Base-by-base conservation (phyloP, 2,113 vertebrate genomes). In the Crotalus helleri region DNA sequence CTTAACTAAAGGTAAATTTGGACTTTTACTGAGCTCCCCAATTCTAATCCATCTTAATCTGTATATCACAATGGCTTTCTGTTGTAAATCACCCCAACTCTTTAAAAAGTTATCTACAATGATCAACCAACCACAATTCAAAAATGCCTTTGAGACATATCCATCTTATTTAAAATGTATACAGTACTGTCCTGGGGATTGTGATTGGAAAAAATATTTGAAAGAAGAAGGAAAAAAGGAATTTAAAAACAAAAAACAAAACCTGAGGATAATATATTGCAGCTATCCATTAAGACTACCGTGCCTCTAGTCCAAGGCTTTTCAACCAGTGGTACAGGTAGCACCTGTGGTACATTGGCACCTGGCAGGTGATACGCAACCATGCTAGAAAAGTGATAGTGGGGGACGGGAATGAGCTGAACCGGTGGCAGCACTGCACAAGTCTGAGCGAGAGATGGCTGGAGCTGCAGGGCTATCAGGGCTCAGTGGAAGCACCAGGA, bases 241-340 rank as follows among this genome's bases (percentile, higher is more conserved):
- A 95, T 97, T 97, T 93, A 89, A 94, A 93, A 88, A 94, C 8
- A 94, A 92, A 95, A 92, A 64, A 93, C 49, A 94, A 90, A 94
- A 93, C 26, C 44, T 92, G 94, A 95, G 93, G 91, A 94, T 95
- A 21, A 96, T 95, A 10, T 92, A 95, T 95, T 93, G 19, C 3
- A 90, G 87, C 9, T 21, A 90, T 54, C 3, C 91, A 54, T 33
- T 4, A 61, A 93, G 87, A 33, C 55, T 91, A 49, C 23, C 85
- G 3, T 46, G 64, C 93, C 88, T 94, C 88, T 55, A 44, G 44
- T 44, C 44, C 44, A 44, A 44, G 44, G 3, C 44, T 44, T 44
- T 44, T 44, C 44, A 44, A 44, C 44, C 44, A 44, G 44, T 44
- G 44, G 44, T 44, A 44, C 44, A 4, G 44, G 44, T 44, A 44